phyloP scores from a whole-genome alignment of 2,113 vertebrate genomes.

The Oxyura jamaicensis region DNA sequence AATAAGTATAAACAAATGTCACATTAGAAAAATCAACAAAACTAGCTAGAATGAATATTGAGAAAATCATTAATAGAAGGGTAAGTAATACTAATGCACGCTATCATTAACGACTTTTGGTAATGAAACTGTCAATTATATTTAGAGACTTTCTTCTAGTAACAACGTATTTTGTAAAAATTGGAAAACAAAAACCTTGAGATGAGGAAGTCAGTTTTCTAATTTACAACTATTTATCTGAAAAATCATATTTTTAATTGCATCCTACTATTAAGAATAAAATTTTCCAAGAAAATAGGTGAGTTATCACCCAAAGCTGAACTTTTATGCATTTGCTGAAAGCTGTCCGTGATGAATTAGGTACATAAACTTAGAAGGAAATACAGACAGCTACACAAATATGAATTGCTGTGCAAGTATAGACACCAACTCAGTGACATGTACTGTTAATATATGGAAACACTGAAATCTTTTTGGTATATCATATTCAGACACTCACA shows the following conservation, averaged over 20 bases:
- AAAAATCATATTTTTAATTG: not conserved
- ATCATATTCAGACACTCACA: not conserved
- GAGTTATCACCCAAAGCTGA: not conserved
- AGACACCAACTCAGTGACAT: not conserved
- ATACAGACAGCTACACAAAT: not conserved
- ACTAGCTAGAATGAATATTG: not conserved
- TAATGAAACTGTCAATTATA: constrained; percentile 7
- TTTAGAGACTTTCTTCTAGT: not conserved
- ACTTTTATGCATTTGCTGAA: not conserved
- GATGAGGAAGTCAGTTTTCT: not conserved
- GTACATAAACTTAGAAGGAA: not conserved
- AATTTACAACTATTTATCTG: not conserved
- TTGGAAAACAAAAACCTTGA: not conserved
- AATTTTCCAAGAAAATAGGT: not conserved
- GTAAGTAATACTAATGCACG: constrained; percentile 42
- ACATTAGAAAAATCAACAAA: not conserved
- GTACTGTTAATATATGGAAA: not conserved
- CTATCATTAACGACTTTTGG: constrained; percentile 12
- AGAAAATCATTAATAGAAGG: not conserved
- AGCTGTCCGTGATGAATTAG: not conserved
- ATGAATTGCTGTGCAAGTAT: not conserved
- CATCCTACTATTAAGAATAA: not conserved
- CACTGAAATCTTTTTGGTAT: not conserved
- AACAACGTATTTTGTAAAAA: not conserved
- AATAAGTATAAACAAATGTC: constrained; percentile 33